phyloP scores from a whole-genome alignment of 2,113 vertebrate species.

The Colius striatus region DNA sequence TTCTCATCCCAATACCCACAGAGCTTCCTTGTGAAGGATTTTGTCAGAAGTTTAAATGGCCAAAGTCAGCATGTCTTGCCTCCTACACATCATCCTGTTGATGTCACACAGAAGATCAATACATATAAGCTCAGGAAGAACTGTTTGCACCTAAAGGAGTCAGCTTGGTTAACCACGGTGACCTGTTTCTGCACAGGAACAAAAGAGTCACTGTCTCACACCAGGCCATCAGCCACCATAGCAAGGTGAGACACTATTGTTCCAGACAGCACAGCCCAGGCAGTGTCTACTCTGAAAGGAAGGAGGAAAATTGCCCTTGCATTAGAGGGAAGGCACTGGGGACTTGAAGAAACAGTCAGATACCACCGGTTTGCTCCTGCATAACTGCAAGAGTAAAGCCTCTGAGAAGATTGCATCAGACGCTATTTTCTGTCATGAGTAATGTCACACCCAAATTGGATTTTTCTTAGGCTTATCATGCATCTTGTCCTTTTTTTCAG shows the following conservation, averaged over 20 bases:
- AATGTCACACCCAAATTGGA: background rate
- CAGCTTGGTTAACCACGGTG: conserved; percentile 44
- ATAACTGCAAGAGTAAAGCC: background rate
- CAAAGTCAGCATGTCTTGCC: conserved; percentile 19
- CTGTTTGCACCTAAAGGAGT: background rate
- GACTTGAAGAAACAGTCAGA: background rate
- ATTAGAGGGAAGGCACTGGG: background rate
- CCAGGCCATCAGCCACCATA: background rate
- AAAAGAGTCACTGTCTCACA: background rate
- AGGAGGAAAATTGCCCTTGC: background rate
- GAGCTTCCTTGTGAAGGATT: background rate
- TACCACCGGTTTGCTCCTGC: background rate
- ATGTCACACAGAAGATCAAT: background rate
- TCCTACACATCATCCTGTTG: background rate
- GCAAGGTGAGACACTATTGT: background rate
- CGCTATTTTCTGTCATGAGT: background rate
- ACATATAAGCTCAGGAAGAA: background rate
- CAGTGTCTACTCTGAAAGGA: background rate
- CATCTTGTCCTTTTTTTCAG: background rate
- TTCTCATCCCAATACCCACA: background rate
- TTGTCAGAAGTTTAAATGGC: conserved; percentile 4
- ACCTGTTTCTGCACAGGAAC: conserved; percentile 39
- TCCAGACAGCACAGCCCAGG: background rate
- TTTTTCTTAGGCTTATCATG: background rate
- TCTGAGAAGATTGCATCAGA: background rate